Evolutionary conservation across 2,113 vertebrate species (phyloP).

Genomic region (Scophthalmus maximus): DNA sequence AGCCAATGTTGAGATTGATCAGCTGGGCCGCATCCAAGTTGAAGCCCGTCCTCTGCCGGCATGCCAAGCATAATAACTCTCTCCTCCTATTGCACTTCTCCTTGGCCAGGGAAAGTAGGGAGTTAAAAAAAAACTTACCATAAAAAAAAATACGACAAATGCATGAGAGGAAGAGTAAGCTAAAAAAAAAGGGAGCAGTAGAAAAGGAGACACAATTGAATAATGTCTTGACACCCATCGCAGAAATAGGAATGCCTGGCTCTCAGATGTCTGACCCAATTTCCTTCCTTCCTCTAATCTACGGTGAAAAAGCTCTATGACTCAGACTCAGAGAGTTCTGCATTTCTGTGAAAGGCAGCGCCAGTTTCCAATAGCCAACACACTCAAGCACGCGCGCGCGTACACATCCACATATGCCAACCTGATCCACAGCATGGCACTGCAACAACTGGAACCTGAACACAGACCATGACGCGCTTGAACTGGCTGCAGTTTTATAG

Average conservation of each 20-base stretch:
- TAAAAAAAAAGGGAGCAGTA: background rate
- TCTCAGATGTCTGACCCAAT: constrained; percentile 76
- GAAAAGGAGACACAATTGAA: constrained; percentile 35
- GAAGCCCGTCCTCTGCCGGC: constrained; percentile 61
- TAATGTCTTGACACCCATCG: constrained; percentile 53
- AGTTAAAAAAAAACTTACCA: background rate
- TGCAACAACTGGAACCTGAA: background rate
- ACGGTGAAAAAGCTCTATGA: constrained; percentile 36
- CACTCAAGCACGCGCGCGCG: constrained; percentile 3
- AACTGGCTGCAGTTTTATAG: background rate
- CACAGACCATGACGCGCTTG: background rate
- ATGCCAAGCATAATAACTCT: constrained; percentile 73
- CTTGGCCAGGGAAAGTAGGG: constrained; percentile 15
- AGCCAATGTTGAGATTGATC: constrained; percentile 77
- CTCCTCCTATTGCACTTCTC: constrained; percentile 53
- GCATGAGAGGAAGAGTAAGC: constrained; percentile 1
- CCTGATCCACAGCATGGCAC: background rate
- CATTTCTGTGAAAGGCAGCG: background rate
- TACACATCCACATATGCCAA: background rate
- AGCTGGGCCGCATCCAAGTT: constrained; percentile 68
- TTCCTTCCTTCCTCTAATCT: constrained; percentile 60
- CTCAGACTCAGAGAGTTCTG: constrained; percentile 19
- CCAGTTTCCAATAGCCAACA: constrained; percentile 4
- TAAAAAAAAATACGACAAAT: too few species aligned
- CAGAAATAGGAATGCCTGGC: constrained; percentile 47